Base-by-base conservation (phyloP, 2,888 invertebrate species). In the Plagodis pulveraria region DNA sequence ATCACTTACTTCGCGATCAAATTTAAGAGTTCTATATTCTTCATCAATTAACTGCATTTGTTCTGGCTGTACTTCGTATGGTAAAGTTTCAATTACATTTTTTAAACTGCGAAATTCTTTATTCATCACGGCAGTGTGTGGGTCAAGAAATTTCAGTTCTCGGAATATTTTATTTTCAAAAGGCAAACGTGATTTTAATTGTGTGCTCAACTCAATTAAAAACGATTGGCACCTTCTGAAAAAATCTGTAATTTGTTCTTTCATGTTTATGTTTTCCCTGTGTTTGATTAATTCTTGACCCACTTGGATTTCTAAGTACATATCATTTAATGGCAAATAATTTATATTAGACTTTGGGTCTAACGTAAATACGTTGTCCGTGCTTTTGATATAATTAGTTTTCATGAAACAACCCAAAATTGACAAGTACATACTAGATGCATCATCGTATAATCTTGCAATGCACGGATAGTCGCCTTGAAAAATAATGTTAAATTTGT, bases 41-140 rank as follows among this genome's bases (percentile, higher is more conserved):
- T 56, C 50, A 9, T 56, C 50, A 45, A 50, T 56, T 50, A 44
- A 33, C 40, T 56, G 56, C 50, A 50, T 50, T 50, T 56, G 36
- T 56, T 45, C 43, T 50, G 45, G 50, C 45, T 50, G 36, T 45
- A 56, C 44, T 50, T 33, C n/a, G 56, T 12, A 50, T 56, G 50
- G 56, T 40, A 56, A 56, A 50, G 36, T 56, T 43, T 56, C 38
- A 36, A 56, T 56, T 11, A 56, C 50, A 56, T 44, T 56, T 50
- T 8, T 33, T 56, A 55, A 43, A 49, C 42, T 42, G 33, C 42
- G n/a, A 55, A n/a, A n/a, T n/a, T n/a, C n/a, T n/a, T n/a, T n/a
- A n/a, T n/a, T n/a, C n/a, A n/a, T n/a, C n/a, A n/a, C n/a, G n/a
- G n/a, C n/a, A n/a, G n/a, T n/a, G n/a, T n/a, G n/a, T n/a, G n/a